These are phyloP conservation scores for Heterocephalus glaber DNA, from an alignment of 2,113 vertebrate genomes.

Conservation along the genomic window DNA sequence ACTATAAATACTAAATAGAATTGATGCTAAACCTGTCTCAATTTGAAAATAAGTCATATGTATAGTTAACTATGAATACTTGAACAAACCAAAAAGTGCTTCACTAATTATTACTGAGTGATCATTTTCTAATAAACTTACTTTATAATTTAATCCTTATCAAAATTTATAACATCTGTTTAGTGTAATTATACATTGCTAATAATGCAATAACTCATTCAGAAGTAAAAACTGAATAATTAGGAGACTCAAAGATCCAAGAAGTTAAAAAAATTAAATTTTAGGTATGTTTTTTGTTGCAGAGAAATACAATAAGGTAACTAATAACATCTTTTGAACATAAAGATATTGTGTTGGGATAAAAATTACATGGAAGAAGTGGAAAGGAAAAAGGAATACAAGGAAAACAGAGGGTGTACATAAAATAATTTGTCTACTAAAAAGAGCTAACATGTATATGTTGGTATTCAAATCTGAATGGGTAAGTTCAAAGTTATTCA, in stretches of 20 bases:
- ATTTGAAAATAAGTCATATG: constrained; percentile 26
- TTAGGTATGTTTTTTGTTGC: constrained; percentile 1
- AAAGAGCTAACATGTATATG: not conserved
- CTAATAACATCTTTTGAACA: not conserved
- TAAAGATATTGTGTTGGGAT: not conserved
- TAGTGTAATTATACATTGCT: not conserved
- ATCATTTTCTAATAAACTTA: constrained; percentile 26
- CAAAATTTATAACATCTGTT: constrained; percentile 32
- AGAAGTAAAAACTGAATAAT: not conserved
- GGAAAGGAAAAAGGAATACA: not conserved
- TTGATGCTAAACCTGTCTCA: not conserved
- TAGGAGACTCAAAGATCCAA: not conserved
- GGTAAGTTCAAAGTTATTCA: not conserved
- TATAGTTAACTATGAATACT: not conserved
- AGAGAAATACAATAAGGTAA: constrained; percentile 33
- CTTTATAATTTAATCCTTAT: constrained; percentile 13
- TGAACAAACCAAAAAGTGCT: not conserved
- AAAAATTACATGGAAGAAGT: not conserved
- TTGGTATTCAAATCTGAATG: not conserved
- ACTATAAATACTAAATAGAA: not conserved
- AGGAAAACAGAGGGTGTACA: not conserved
- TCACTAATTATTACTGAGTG: not conserved
- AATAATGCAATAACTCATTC: not conserved
- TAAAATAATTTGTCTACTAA: not conserved
- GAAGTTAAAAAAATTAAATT: constrained; percentile 25